Evolutionary conservation across 2,797 vertebrate genomes (phyloP).

Genomic region (Arremon brunneinucha): DNA sequence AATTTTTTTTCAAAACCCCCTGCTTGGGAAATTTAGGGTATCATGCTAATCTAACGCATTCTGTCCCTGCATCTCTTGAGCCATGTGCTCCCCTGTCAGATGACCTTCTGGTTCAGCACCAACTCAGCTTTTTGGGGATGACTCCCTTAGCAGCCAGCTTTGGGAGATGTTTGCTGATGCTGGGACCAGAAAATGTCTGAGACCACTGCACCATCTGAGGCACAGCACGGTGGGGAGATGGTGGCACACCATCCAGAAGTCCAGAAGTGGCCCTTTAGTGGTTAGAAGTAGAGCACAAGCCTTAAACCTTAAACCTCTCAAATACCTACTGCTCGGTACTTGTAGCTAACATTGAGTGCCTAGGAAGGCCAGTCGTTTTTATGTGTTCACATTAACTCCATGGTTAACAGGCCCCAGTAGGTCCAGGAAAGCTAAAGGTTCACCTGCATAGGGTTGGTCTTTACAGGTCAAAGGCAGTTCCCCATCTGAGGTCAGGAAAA

Average conservation of each 20-base stretch:
- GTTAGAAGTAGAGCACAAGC: constrained; percentile 72
- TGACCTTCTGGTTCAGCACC: constrained; percentile 15
- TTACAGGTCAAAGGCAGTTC: not conserved
- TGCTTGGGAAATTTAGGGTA: not conserved
- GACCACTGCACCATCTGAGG: not conserved
- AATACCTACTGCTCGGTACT: constrained; percentile 31
- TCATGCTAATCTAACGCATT: not conserved
- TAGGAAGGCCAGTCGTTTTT: not conserved
- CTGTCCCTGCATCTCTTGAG: not conserved
- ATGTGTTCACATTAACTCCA: not conserved
- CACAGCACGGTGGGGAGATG: not conserved
- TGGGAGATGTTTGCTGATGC: constrained; percentile 52
- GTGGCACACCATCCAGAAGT: not conserved
- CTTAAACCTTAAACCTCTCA: constrained; percentile 40
- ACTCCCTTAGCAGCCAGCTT: constrained; percentile 33
- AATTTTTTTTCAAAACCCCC: not conserved
- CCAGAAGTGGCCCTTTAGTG: constrained; percentile 28
- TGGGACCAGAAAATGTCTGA: not conserved
- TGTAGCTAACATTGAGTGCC: constrained; percentile 42
- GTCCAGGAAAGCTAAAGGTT: not conserved
- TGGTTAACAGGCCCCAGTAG: not conserved
- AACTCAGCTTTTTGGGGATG: constrained; percentile 50
- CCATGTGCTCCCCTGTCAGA: not conserved
- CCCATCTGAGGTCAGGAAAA: not conserved
- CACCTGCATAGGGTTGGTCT: not conserved